phyloP scores from a whole-genome alignment of 2,113 vertebrate species.

The Hepsetus odoe region DNA sequence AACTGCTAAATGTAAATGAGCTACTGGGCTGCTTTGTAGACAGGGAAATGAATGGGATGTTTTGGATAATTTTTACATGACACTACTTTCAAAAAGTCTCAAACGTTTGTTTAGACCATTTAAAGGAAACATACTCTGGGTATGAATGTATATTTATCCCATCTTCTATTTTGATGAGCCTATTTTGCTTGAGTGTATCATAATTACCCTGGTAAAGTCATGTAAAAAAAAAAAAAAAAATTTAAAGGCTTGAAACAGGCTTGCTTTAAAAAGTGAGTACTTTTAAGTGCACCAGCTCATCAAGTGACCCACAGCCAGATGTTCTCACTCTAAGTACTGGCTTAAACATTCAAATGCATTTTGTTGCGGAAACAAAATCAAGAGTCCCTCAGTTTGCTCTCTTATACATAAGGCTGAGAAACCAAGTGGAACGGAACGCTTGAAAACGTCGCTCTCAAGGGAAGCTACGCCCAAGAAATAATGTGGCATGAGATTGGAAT shows the following conservation, averaged over 20 bases:
- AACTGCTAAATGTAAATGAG: too few species aligned
- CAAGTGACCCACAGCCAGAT: slow-evolving; percentile 40
- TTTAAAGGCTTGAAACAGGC: background rate
- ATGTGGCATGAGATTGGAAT: slow-evolving; percentile 13
- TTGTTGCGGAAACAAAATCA: slow-evolving; percentile 10
- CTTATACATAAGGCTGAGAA: slow-evolving; percentile 16
- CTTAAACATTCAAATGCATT: slow-evolving; percentile 24
- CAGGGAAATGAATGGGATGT: too few species aligned
- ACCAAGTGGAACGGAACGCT: slow-evolving; percentile 51
- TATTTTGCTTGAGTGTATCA: background rate
- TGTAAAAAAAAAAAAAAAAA: background rate
- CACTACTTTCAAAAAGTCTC: too few species aligned
- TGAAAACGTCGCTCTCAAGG: slow-evolving; percentile 45
- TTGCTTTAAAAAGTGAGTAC: slow-evolving; percentile 12
- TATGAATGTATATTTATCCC: too few species aligned
- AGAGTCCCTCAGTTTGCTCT: slow-evolving; percentile 33
- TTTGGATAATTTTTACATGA: too few species aligned
- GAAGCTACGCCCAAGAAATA: slow-evolving; percentile 7
- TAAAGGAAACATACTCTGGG: too few species aligned
- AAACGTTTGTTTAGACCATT: too few species aligned
- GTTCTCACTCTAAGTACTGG: slow-evolving; percentile 17
- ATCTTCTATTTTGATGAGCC: too few species aligned
- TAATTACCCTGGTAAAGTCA: slow-evolving; percentile 9
- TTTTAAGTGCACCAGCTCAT: slow-evolving; percentile 25
- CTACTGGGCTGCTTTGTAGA: too few species aligned